These are phyloP conservation scores for Mormyrus hasselquistii DNA, from an alignment of 2,797 vertebrate genomes.

Conservation along the genomic window DNA sequence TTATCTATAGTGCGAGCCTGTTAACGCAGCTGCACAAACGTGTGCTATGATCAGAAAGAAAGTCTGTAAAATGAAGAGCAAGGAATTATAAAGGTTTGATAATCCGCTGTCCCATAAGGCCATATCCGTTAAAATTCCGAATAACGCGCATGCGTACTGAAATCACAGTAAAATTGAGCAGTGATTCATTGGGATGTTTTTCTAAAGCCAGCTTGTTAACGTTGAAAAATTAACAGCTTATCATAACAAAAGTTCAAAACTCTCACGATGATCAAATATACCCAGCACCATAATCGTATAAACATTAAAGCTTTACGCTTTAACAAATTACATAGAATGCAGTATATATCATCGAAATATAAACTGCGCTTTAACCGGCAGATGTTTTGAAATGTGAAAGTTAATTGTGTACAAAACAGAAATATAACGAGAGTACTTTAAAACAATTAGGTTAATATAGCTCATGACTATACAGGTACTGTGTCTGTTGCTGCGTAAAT, in stretches of 20 bases:
- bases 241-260: neutral
- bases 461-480: neutral
- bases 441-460: neutral
- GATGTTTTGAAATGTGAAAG: neutral
- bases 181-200: neutral
- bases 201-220: neutral
- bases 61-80: neutral
- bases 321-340: neutral
- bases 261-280: neutral
- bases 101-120: neutral
- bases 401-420: neutral
- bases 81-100: neutral
- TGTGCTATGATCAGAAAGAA: neutral
- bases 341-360: neutral
- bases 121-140: neutral
- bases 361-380: neutral
- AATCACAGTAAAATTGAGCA: neutral
- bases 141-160: neutral
- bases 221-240: neutral
- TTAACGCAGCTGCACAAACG: neutral
- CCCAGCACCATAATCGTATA: neutral
- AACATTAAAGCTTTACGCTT: neutral
- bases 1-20: neutral
- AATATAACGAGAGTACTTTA: neutral
- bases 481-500: neutral